These are phyloP conservation scores for Lottia scabra DNA, from an alignment of 2,888 invertebrate genomes.

Conservation along the genomic window DNA sequence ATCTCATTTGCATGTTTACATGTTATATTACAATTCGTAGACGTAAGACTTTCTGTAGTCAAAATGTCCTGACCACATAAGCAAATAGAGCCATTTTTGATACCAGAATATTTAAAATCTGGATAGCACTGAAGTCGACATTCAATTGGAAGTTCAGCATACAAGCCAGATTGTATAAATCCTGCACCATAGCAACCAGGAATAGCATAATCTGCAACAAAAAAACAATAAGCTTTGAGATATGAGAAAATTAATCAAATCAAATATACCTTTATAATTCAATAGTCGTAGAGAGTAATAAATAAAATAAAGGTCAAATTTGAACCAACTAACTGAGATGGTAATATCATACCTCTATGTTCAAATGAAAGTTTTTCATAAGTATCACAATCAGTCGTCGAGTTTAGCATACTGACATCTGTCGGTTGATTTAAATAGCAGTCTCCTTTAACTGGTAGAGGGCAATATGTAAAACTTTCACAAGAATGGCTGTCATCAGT, in stretches of 20 bases:
- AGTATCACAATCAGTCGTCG: slow-evolving; percentile 21
- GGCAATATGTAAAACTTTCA: slow-evolving; percentile 27
- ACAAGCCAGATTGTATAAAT: background rate
- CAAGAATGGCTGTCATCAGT: slow-evolving; percentile 7
- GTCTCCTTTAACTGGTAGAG: slow-evolving; percentile 12
- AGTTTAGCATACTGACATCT: background rate
- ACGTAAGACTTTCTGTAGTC: background rate
- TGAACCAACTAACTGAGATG: no score
- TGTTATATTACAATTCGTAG: slow-evolving; percentile 8
- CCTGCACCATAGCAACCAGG: background rate
- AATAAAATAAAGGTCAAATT: no score
- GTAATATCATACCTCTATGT: slow-evolving; percentile 16
- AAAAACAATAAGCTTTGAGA: background rate
- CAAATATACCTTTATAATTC: no score
- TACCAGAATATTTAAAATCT: slow-evolving; percentile 8
- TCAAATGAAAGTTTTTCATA: slow-evolving; percentile 14
- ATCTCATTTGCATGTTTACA: background rate
- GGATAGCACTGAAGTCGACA: slow-evolving; percentile 6
- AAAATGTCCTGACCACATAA: slow-evolving; percentile 7
- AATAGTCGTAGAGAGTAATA: no score
- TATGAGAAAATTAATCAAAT: background rate
- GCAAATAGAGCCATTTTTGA: slow-evolving; percentile 12
- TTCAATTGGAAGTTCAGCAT: background rate
- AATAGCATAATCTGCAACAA: slow-evolving; percentile 14
- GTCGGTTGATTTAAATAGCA: slow-evolving; percentile 17